phyloP scores from a whole-genome alignment of 2,888 invertebrate genomes.

The Pecten maximus region DNA sequence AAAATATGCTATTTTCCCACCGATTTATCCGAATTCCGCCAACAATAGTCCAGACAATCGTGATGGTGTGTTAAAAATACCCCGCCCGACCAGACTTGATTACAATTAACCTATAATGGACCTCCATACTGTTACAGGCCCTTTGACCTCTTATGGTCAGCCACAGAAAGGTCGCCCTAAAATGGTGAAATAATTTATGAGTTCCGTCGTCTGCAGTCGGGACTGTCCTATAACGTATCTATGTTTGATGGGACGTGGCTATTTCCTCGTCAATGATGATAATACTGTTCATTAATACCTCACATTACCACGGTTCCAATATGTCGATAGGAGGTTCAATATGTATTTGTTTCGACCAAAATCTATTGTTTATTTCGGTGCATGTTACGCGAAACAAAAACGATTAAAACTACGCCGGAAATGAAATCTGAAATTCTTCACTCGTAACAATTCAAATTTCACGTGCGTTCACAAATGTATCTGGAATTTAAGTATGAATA shows the following conservation, averaged over 20 bases:
- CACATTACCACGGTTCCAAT: too few species aligned
- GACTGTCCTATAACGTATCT: background rate
- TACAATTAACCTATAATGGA: background rate
- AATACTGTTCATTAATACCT: too few species aligned
- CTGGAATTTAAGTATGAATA: too few species aligned
- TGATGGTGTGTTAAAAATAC: background rate
- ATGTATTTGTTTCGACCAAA: too few species aligned
- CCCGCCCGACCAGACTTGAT: background rate
- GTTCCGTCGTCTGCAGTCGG: background rate
- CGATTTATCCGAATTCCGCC: background rate
- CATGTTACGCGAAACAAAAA: too few species aligned
- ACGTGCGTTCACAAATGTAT: too few species aligned
- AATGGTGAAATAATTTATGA: background rate
- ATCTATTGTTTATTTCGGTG: too few species aligned
- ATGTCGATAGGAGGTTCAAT: too few species aligned
- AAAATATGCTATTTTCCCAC: background rate
- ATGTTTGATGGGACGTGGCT: conserved; percentile 6
- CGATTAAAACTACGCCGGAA: too few species aligned
- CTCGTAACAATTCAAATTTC: too few species aligned
- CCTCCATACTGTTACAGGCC: background rate
- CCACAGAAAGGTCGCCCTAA: background rate
- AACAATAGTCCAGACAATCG: background rate
- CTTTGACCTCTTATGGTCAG: background rate
- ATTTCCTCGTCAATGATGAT: too few species aligned
- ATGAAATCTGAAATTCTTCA: too few species aligned